Conservation (phyloP, 2,113 vertebrate genomes). For the Todiramphus chloris region DNA sequence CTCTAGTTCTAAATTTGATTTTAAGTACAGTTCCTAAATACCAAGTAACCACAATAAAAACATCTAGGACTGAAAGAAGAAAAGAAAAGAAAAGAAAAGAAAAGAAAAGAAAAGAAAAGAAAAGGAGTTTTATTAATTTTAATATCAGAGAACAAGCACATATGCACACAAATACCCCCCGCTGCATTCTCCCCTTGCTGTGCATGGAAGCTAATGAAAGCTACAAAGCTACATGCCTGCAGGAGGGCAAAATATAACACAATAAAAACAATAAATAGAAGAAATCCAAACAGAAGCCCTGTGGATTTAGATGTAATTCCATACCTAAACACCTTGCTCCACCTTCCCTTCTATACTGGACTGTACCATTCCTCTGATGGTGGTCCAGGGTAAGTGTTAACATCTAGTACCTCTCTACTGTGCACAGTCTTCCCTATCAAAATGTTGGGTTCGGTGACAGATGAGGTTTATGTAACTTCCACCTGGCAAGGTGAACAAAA, state of each 20-base stretch:
- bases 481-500: neutral
- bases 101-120: neutral
- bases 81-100: no score
- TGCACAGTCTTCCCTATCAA: neutral
- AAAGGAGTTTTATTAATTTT: slow-evolving; percentile 3
- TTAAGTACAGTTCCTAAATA: neutral
- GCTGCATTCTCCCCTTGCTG: neutral
- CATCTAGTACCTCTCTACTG: neutral
- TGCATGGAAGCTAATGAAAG: neutral
- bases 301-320: slow-evolving; percentile 1
- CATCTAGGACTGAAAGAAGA: neutral
- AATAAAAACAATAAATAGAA: slow-evolving; percentile 15
- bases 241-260: slow-evolving; percentile 6
- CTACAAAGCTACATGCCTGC: neutral
- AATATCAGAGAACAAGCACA: neutral
- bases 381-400: neutral
- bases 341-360: neutral
- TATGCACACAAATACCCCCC: accelerated
- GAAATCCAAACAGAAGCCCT: neutral
- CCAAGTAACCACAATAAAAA: neutral
- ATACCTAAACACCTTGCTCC: neutral
- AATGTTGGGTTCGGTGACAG: neutral
- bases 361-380: neutral
- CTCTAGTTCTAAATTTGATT: neutral
- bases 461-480: neutral